phyloP scores from a whole-genome alignment of 2,797 vertebrate species.

The Potorous gilbertii region DNA sequence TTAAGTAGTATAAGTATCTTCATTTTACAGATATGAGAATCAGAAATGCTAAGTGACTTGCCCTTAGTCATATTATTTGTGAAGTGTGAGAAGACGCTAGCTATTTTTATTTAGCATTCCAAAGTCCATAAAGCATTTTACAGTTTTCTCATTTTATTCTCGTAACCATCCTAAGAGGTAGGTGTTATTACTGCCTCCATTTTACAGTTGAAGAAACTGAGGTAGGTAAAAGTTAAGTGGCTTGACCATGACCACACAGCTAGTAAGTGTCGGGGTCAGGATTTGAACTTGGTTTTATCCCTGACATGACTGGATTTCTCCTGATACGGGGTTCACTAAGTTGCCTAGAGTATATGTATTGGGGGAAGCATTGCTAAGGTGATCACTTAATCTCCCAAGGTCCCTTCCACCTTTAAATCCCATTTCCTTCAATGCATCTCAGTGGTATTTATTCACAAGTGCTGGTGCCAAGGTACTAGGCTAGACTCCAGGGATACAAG shows the following conservation, averaged over 20 bases:
- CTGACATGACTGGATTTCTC: fast-evolving
- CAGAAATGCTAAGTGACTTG: not conserved
- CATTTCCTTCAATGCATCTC: not conserved
- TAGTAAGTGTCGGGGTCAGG: not conserved
- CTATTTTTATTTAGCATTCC: not conserved
- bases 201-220: not conserved
- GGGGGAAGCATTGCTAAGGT: not conserved
- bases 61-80: not conserved
- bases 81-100: not conserved
- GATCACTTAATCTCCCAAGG: not conserved
- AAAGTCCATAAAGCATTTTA: not conserved
- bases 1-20: not conserved
- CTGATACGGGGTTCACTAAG: not conserved
- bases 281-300: not conserved
- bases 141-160: not conserved
- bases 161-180: not conserved
- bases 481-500: not conserved
- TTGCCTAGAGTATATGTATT: not conserved
- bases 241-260: not conserved
- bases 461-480: not conserved
- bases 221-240: not conserved
- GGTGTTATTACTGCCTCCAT: not conserved
- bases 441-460: not conserved
- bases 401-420: not conserved
- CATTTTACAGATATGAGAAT: not conserved